Evolutionary conservation across 1,140 invertebrate species (phyloP), one percentile per base, ranked within the genome.

Genomic region (Bombus cullumanus): DNA sequence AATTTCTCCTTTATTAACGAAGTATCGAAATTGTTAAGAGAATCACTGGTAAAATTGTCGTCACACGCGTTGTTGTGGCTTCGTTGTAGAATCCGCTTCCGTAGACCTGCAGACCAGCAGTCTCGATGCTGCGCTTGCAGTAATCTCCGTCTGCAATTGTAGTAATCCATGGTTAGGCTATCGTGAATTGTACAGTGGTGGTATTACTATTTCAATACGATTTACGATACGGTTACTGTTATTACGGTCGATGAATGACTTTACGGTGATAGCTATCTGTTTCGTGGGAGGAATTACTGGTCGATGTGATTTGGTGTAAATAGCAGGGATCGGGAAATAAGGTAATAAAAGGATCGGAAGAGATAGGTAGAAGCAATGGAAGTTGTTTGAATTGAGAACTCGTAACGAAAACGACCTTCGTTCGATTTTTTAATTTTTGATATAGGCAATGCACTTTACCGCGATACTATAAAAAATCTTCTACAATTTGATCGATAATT

Each of bases 121-220:
- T 98, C 91, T 98, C 97, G 86, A 98, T 98, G 93, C 97, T 98
- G 82, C 97, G 96, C 89, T 98, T 98, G 93, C 98, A 98, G 91
- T 98, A 98, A 92, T 98, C 97, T 0, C 98, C 98, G 92, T 98
- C 96, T 96, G 93, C 31, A 95, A 95, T 84, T 34, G 3, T 39
- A 34, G n/a, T 31, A 53, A 68, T 47, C 18, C 22, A 53, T 37
- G 34, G 41, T 76, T 74, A 57, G 13, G 9, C 31, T 22, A 12
- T 25, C 8, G 43, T 37, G 25, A 37, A 43, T 53, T 25, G 5
- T 66, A 53, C n/a, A 12, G 43, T 31, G 9, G 4, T 53, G 9
- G 4, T 53, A 80, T 68, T n/a, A 8, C 47, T 53, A 22, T 53
- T 53, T 53, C 47, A 6, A 53, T 53, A 53, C 18, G 47, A 53